Conservation (phyloP, 1,140 invertebrate genomes). For the Drosophila melanica region DNA sequence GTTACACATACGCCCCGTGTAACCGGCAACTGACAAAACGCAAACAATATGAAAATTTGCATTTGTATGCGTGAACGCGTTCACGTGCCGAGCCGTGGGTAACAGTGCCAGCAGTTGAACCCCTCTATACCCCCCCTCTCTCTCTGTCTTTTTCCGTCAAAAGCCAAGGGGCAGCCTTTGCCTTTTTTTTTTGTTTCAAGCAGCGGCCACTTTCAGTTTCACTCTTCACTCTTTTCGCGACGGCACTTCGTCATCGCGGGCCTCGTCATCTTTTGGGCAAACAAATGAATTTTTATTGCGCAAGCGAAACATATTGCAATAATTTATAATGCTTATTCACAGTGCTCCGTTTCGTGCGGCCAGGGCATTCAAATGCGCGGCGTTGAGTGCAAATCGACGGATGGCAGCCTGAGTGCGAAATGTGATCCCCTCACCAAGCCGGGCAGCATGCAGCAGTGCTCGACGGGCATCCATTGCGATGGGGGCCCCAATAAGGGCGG, state of each 20-base stretch:
- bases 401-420: slow-evolving; percentile 83
- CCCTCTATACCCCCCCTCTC: too few relatives aligned
- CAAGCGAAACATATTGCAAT: slow-evolving; percentile 67
- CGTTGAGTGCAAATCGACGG: slow-evolving; percentile 89
- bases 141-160: too few relatives aligned
- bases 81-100: slow-evolving; percentile 13
- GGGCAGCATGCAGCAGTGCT: slow-evolving; percentile 87
- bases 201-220: slow-evolving; percentile 22
- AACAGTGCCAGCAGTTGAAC: too few relatives aligned
- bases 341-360: slow-evolving; percentile 95
- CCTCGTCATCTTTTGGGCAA: slow-evolving; percentile 56
- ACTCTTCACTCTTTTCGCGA: slow-evolving; percentile 34
- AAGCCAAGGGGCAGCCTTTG: too few relatives aligned
- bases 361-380: slow-evolving; percentile 91
- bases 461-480: slow-evolving; percentile 88
- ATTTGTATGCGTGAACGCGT: slow-evolving; percentile 64
- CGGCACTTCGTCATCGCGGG: slow-evolving; percentile 55
- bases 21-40: slow-evolving; percentile 42
- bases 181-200: slow-evolving; percentile 21
- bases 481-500: slow-evolving; percentile 51
- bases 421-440: slow-evolving; percentile 86
- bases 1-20: slow-evolving; percentile 63
- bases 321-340: slow-evolving; percentile 70
- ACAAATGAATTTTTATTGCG: slow-evolving; percentile 66
- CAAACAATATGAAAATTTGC: slow-evolving; percentile 63